Conservation (phyloP, 2,113 vertebrate genomes). For the Miniopterus natalensis region DNA sequence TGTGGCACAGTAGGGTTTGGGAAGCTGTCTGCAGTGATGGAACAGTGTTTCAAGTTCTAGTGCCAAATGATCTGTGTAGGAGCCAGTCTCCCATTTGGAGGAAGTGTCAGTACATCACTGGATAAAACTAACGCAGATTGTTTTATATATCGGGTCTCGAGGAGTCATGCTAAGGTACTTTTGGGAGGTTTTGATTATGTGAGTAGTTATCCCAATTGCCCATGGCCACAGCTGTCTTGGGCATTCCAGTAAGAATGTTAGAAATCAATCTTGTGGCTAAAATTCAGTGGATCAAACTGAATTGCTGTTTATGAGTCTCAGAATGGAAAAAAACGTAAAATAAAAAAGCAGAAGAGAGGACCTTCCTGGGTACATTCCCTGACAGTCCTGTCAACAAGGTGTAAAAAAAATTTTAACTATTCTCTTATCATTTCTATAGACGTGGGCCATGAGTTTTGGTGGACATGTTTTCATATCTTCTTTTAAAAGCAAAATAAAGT, state of each 20-base stretch:
- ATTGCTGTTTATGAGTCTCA: slow-evolving; percentile 34
- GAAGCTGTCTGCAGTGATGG: neutral
- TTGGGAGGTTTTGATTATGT: slow-evolving; percentile 48
- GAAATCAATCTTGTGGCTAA: slow-evolving; percentile 53
- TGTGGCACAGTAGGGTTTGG: neutral
- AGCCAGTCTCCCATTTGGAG: neutral
- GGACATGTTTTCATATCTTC: neutral
- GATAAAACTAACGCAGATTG: neutral
- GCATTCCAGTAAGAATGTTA: neutral
- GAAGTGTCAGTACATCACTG: neutral
- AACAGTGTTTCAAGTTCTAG: neutral
- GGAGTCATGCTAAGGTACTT: neutral
- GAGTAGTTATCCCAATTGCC: neutral
- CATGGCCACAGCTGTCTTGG: neutral
- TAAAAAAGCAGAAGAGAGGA: neutral
- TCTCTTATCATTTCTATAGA: neutral
- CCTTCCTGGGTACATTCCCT: neutral
- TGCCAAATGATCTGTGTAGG: neutral
- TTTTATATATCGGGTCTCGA: neutral
- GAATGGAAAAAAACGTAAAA: neutral
- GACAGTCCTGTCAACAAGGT: neutral
- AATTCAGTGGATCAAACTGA: slow-evolving; percentile 12
- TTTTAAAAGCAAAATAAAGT: slow-evolving; percentile 64
- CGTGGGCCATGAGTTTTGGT: neutral
- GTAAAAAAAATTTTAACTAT: neutral